Base-by-base conservation (phyloP, 1,140 invertebrate genomes). In the Colletes latitarsis region DNA sequence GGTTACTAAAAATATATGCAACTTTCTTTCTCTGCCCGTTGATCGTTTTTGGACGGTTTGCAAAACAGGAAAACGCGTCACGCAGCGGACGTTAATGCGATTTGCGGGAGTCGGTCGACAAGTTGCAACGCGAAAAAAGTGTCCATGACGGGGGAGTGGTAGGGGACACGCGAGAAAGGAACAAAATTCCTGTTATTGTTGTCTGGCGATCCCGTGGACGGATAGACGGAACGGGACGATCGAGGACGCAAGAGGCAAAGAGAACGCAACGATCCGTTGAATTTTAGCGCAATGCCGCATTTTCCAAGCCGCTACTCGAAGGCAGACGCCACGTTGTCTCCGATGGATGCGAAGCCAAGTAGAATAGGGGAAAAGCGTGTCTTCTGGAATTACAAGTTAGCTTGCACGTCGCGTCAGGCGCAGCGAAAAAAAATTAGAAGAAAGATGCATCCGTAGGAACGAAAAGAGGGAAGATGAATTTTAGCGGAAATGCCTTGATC, bases 61-160 rank as follows among this genome's bases (percentile, higher is more conserved):
- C 84, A 84, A 91, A 90, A 91, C 88, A 89, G 88, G 86, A 90
- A 89, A 89, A 86, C 89, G 83, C 85, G 88, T 88, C 78, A 86
- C 68, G 66, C 67, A 77, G 10, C 60, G 75, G 83, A 89, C 82
- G 88, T 78, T 91, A 91, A 91, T 89, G 88, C 86, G 87, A 90
- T 91, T 89, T 91, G 88, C 84, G 73, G 80, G 75, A 87, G 75
- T 81, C 78, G 81, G 73, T 85, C 60, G 87, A n/a, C n/a, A n/a
- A n/a, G n/a, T n/a, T n/a, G n/a, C n/a, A n/a, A n/a, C n/a, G n/a
- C n/a, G n/a, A n/a, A 74, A 63, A 49, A 43, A 12, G 6, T 46
- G 43, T 30, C 30, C 30, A 30, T 30, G 30, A 2, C 30, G 30
- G 2, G 30, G 30, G 30, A 30, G 30, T 30, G 30, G 30, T 30